phyloP scores from a whole-genome alignment of 1,140 invertebrate genomes.

The Drosophila kohkoa region DNA sequence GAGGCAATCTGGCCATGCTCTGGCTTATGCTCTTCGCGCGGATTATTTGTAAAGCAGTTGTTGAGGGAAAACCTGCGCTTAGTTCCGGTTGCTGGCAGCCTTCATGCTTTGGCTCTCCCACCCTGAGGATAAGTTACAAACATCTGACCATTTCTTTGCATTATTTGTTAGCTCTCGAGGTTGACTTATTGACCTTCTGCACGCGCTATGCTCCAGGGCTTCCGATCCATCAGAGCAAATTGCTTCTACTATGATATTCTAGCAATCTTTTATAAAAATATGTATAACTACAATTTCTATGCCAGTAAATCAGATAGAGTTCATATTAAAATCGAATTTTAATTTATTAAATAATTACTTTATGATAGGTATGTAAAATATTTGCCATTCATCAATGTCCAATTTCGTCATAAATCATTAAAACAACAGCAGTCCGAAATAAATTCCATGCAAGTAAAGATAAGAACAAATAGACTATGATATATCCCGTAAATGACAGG shows the following conservation, averaged over 20 bases:
- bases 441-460: background rate
- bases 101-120: constrained; percentile 18
- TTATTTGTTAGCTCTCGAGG: constrained; percentile 69
- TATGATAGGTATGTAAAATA: constrained; percentile 53
- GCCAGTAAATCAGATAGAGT: background rate
- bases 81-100: constrained; percentile 52
- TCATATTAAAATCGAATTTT: constrained; percentile 22
- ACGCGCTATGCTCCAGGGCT: constrained; percentile 31
- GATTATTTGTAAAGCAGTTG: constrained; percentile 62
- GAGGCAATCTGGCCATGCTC: background rate
- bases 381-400: constrained; percentile 62
- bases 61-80: constrained; percentile 55
- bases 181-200: constrained; percentile 69
- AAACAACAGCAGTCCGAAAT: constrained; percentile 38
- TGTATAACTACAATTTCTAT: background rate
- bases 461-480: background rate
- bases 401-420: constrained; percentile 45
- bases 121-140: constrained; percentile 43
- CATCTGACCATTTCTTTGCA: constrained; percentile 52
- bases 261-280: too few relatives aligned
- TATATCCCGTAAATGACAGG: background rate
- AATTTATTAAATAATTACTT: constrained; percentile 57
- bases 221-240: background rate
- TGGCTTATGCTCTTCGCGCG: constrained; percentile 49
- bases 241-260: background rate